Base-by-base conservation (phyloP, 2,113 vertebrate genomes). In the Centropus bengalensis region DNA sequence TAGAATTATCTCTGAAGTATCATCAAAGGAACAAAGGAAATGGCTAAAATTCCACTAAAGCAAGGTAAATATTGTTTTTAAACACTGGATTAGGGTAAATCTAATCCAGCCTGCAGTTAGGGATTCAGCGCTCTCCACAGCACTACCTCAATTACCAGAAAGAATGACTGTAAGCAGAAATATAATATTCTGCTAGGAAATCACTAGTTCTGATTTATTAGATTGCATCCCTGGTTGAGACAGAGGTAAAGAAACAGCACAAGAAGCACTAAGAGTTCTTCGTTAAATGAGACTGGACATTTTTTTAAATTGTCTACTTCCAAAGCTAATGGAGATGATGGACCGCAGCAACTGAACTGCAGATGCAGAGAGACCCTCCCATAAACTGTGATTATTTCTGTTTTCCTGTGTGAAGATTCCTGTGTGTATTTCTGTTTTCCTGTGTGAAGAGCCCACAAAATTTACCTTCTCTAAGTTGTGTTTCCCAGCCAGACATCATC, bases 111-210 rank as follows among this genome's bases (percentile, higher is more conserved):
- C 78, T 87, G 87, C 67, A 78, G 78, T 83, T 74, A 94, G 47
- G 66, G 73, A 92, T 89, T 82, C 91, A 82, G 49, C 2, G 0
- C 89, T 94, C 73, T 91, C 49, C 81, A 78, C 52, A 92, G 82
- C 42, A 40, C 75, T 92, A 83, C 89, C 51, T 95, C 88, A 89
- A 10, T 96, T 96, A 89, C 74, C 92, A 95, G 95, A 94, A 96
- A 92, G 88, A 93, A 94, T 83, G 81, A 94, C 10, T 95, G 64
- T 60, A 82, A 87, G 84, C 71, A 85, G 94, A 95, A 96, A 96
- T 91, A 92, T 32, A 93, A 94, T 94, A 95, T 95, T 95, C 79
- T 92, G 86, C 71, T 95, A 97, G 94, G 96, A 95, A 96, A 91
- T 96, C 94, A 76, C 84, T 91, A 70, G 81, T 94, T 94, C 92